Percentiles rank a stretch among this genome's conserved stretches.
Evolutionary conservation across 2,888 invertebrate genomes (phyloP).

Genomic region (Cecidostiba fungosa): DNA sequence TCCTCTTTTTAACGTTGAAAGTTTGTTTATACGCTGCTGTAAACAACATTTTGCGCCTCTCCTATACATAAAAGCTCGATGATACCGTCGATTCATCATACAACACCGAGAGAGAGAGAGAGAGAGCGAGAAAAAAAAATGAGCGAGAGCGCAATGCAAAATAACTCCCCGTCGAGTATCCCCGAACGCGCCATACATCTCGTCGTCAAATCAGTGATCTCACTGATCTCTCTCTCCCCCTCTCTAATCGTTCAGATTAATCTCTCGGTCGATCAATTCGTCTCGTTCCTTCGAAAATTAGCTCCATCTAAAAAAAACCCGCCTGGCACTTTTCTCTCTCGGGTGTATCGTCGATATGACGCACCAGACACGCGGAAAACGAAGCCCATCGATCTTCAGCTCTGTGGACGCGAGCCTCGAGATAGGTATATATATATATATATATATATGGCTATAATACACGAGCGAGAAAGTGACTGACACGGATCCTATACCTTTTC

Average conservation of each 20-base stretch:
- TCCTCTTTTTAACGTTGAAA: too few species aligned
- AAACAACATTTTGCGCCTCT: too few species aligned
- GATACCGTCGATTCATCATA: neutral
- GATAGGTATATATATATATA: slow-evolving; percentile 8
- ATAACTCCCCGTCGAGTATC: neutral
- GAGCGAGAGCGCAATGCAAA: neutral
- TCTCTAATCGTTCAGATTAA: slow-evolving; percentile 12
- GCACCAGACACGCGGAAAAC: neutral
- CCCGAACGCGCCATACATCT: neutral
- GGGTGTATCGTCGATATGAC: neutral
- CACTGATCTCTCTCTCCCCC: neutral
- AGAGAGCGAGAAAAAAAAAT: too few species aligned
- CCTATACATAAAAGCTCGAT: too few species aligned
- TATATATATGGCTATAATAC: too few species aligned
- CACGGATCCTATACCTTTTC: neutral
- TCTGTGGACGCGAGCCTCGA: neutral
- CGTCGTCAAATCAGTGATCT: slow-evolving; percentile 10
- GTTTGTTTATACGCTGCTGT: too few species aligned
- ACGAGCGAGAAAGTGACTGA: slow-evolving; percentile 2
- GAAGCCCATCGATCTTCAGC: slow-evolving; percentile 47
- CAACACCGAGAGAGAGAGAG: too few species aligned
- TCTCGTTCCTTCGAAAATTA: slow-evolving; percentile 34
- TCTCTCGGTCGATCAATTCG: slow-evolving; percentile 22
- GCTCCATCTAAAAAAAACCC: neutral
- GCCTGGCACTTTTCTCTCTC: slow-evolving; percentile 19